Conservation (phyloP, 2,888 invertebrate species). For the Tachina lurida region DNA sequence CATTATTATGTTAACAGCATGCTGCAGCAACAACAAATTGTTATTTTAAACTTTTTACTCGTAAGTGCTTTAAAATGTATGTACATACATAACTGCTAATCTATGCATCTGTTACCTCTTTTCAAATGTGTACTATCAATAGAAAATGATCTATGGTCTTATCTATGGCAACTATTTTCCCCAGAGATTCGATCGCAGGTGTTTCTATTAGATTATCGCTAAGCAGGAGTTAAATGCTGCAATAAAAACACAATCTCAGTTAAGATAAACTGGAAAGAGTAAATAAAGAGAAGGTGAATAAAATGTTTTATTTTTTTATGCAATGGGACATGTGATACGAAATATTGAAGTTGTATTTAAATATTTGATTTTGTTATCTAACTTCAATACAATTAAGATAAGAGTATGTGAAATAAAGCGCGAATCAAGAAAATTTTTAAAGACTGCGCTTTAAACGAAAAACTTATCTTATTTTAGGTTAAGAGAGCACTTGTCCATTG, state of each 20-base stretch:
- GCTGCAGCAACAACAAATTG: not conserved
- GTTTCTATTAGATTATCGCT: not conserved
- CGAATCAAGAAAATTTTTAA: too few relatives aligned
- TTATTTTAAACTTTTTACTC: slow-evolving; percentile 6
- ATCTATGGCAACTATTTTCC: slow-evolving; percentile 24
- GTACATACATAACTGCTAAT: not conserved
- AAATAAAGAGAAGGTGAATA: not conserved
- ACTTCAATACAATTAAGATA: not conserved
- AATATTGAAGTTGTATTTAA: not conserved
- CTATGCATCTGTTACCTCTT: slow-evolving; percentile 1
- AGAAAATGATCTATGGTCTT: slow-evolving; percentile 39
- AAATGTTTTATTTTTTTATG: not conserved
- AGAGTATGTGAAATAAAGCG: too few relatives aligned
- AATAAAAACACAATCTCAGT: not conserved
- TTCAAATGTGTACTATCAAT: not conserved
- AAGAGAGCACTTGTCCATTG: too few relatives aligned
- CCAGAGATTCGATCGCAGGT: slow-evolving; percentile 20
- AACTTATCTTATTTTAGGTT: too few relatives aligned
- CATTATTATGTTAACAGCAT: slow-evolving; percentile 41
- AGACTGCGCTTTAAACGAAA: too few relatives aligned
- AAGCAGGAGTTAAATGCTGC: not conserved
- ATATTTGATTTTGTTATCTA: not conserved
- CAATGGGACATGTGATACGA: not conserved
- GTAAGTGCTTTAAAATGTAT: slow-evolving; percentile 16
- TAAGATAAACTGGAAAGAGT: not conserved